phyloP scores from a whole-genome alignment of 1,140 invertebrate genomes.

The Diachasmimorpha longicaudata region DNA sequence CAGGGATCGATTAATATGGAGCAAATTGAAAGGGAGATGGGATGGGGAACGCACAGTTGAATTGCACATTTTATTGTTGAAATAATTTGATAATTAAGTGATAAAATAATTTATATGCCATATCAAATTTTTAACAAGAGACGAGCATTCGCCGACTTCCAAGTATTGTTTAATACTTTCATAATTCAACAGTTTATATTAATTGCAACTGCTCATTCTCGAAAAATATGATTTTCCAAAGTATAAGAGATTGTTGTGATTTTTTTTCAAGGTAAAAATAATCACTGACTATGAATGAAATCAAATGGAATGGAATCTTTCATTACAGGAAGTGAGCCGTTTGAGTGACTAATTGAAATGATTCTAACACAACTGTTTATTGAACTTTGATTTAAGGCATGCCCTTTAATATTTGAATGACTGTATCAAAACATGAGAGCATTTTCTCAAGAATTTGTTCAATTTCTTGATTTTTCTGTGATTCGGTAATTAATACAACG shows the following conservation, averaged over 20 bases:
- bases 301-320: no score
- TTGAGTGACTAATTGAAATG: neutral
- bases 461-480: constrained; percentile 49
- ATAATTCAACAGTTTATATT: neutral
- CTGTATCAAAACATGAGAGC: constrained; percentile 40
- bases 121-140: neutral
- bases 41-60: neutral
- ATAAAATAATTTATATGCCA: neutral
- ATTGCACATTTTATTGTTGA: neutral
- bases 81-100: neutral
- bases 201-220: neutral
- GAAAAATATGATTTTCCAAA: neutral
- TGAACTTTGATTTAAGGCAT: constrained; percentile 14
- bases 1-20: constrained; percentile 94
- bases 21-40: constrained; percentile 88
- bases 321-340: no score
- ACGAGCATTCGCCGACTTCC: no score
- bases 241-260: neutral
- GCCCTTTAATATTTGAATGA: constrained; percentile 37
- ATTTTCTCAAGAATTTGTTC: constrained; percentile 41
- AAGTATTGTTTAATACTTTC: no score
- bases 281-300: no score
- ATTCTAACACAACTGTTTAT: neutral
- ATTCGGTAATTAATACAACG: constrained; percentile 62
- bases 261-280: no score